Evolutionary conservation across 2,888 invertebrate species (phyloP).

Genomic region (Lysandra bellargus): DNA sequence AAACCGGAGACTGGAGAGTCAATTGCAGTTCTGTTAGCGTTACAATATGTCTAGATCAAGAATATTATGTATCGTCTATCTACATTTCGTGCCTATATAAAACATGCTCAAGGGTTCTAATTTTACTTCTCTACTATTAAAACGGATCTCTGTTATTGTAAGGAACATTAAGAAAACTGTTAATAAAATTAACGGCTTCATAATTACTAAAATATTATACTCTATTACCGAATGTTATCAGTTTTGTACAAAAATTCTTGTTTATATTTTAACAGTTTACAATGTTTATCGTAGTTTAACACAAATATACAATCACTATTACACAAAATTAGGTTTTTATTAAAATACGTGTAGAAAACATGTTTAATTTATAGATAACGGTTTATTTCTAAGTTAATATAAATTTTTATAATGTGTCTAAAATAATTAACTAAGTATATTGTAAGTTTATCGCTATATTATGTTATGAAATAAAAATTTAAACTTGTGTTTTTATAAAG

Average conservation of each 20-base stretch:
- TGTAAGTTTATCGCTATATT: slow-evolving; percentile 49
- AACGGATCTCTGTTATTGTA: slow-evolving; percentile 8
- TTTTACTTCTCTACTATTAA: not conserved
- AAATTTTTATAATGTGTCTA: slow-evolving; percentile 29
- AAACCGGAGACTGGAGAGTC: not conserved
- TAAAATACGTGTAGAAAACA: slow-evolving; percentile 2
- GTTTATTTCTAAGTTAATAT: slow-evolving; percentile 36
- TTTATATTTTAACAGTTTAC: slow-evolving; percentile 2
- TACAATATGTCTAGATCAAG: not conserved
- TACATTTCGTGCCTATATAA: not conserved
- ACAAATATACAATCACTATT: not conserved
- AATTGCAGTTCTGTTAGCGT: not conserved
- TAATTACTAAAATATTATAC: not conserved
- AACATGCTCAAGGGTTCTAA: slow-evolving; percentile 1
- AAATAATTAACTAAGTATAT: slow-evolving; percentile 37
- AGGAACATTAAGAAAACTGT: not conserved
- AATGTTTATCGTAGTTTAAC: slow-evolving; percentile 1
- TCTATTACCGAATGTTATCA: not conserved
- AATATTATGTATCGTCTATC: not conserved
- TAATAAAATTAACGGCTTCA: not conserved
- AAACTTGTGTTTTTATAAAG: slow-evolving; percentile 36
- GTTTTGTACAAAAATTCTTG: not conserved
- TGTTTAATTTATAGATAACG: not conserved
- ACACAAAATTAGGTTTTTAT: not conserved
- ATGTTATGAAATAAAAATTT: slow-evolving; percentile 46